These are phyloP conservation scores for Lasioglossum morio DNA, from an alignment of 2,888 invertebrate species.

Conservation along the genomic window DNA sequence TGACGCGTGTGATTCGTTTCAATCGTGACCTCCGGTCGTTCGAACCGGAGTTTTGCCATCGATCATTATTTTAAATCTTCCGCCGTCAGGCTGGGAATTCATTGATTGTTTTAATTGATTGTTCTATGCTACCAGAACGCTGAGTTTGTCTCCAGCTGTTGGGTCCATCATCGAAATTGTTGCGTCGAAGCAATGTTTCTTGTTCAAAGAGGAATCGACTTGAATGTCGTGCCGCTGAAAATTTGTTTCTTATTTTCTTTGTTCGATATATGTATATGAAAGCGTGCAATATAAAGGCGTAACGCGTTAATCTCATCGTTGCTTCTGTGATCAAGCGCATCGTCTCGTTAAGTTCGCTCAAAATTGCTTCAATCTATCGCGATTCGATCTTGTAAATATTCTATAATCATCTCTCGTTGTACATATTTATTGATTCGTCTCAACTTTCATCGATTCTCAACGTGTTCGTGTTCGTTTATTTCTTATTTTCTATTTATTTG, in stretches of 20 bases:
- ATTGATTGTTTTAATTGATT: not conserved
- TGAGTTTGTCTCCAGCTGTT: not conserved
- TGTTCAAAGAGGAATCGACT: not conserved
- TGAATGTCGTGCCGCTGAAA: not conserved
- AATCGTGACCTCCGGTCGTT: not conserved
- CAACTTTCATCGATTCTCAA: not conserved
- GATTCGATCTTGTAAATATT: conserved; percentile 63
- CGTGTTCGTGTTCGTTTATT: conserved; percentile 17
- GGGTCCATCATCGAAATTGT: not conserved
- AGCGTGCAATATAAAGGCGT: conserved; percentile 45
- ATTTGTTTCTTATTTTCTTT: not conserved
- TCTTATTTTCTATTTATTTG: conserved; percentile 36
- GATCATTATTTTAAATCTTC: not conserved
- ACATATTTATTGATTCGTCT: conserved; percentile 63
- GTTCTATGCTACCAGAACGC: not conserved
- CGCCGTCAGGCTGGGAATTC: not conserved
- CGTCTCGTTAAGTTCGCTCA: conserved; percentile 48
- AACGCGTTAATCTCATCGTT: not conserved
- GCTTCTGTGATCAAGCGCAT: conserved; percentile 30
- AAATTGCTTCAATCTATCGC: conserved; percentile 29
- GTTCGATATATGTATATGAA: not conserved
- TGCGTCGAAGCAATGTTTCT: not conserved
- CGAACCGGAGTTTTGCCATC: not conserved
- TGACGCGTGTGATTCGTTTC: not conserved
- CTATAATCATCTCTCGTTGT: conserved; percentile 57